Evolutionary conservation across 2,113 vertebrate species (phyloP), one percentile per base, ranked within the genome.

Genomic region (Notiomystis cincta): DNA sequence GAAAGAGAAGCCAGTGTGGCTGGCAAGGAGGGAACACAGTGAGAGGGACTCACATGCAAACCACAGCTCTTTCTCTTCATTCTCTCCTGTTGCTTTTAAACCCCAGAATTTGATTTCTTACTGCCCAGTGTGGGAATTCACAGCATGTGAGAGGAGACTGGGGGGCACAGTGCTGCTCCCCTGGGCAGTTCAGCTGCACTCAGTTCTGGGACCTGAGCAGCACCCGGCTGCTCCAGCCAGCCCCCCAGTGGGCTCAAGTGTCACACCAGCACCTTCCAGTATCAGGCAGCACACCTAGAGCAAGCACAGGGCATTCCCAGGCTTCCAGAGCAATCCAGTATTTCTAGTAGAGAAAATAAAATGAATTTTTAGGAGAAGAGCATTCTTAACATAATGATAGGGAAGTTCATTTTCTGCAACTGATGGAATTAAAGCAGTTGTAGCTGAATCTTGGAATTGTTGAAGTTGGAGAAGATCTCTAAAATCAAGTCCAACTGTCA

Each of bases 231-330:
- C 48, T 54, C 31, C n/a, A 25, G 44, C 50, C 65, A 7, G 40
- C 64, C 21, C 64, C 21, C 35, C 10, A 8, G 69, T 25, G 44
- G 58, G 10, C 8, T 42, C 37, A 3, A 37, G 23, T 23, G 17
- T 50, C 4, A 1, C n/a, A 33, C 27, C 44, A 50, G 27, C 37
- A 40, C 54, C 31, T 61, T 40, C 31, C 5, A 1, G 21, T 18
- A 6, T 2, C 0, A 0, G 65, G 31, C 42, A 75, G 42, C 14
- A 47, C 24, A 13, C 53, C 27, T 47, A 79, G 40, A 61, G 61
- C 56, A 53, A 7, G 12, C 18, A 24, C 0, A 40, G 50, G 71
- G 21, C 23, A 54, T 11, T 58, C 14, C 2, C n/a, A n/a, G 22
- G 17, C 69, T 58, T 58, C 44, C 21, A 19, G 56, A 93, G 17